Percentiles rank a stretch among this genome's conserved stretches.
phyloP scores from a whole-genome alignment of 2,888 invertebrate species.

The Beris morrisii region DNA sequence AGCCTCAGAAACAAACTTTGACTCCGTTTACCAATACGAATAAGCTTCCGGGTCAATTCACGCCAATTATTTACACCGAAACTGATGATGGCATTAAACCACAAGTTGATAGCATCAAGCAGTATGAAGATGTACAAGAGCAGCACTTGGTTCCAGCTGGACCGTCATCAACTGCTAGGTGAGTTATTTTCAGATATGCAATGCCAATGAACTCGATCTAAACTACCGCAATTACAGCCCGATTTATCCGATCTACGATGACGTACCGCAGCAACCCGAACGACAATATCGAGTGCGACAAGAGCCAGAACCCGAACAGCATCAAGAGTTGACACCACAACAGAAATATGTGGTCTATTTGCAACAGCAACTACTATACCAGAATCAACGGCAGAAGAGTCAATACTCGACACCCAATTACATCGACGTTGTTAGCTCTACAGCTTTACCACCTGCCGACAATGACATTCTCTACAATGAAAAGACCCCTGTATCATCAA shows the following conservation, averaged over 20 bases:
- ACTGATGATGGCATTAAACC: constrained; percentile 35
- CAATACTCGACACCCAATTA: constrained; percentile 37
- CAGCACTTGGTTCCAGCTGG: not conserved
- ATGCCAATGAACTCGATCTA: no score
- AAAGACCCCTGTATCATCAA: not conserved
- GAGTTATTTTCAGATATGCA: not conserved
- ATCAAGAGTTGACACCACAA: constrained; percentile 50
- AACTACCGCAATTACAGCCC: not conserved
- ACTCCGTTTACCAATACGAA: constrained; percentile 61
- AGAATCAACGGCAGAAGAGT: constrained; percentile 39
- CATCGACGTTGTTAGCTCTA: not conserved
- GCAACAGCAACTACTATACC: constrained; percentile 47
- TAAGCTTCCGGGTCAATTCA: constrained; percentile 60
- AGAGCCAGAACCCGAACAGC: not conserved
- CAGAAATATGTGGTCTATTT: constrained; percentile 54
- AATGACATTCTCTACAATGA: not conserved
- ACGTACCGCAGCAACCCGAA: constrained; percentile 30
- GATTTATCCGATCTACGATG: constrained; percentile 18
- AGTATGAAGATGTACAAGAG: constrained; percentile 22
- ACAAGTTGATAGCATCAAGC: constrained; percentile 18
- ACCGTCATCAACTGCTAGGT: constrained; percentile 6
- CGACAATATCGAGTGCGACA: not conserved
- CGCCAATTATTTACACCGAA: constrained; percentile 57
- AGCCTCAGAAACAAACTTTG: constrained; percentile 51
- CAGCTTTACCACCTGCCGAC: constrained; percentile 3